These are phyloP conservation scores for Acronicta alni DNA, from an alignment of 2,888 invertebrate species.

Conservation along the genomic window DNA sequence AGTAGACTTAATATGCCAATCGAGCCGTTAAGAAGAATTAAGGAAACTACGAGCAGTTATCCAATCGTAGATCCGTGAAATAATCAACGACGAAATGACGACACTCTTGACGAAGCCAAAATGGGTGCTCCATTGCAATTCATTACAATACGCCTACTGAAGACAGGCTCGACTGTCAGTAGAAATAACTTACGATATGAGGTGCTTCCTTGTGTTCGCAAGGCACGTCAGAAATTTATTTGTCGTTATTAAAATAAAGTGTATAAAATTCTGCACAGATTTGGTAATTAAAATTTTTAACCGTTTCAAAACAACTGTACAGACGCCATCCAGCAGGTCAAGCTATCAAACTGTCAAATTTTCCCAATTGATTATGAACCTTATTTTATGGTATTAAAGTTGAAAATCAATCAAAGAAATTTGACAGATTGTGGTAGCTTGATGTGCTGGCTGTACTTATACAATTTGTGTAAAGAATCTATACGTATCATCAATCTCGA, in stretches of 20 bases:
- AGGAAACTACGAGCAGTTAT: conserved; percentile 49
- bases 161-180: conserved; percentile 33
- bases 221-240: neutral
- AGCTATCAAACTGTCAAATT: too few species aligned
- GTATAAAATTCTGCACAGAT: neutral
- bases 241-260: conserved; percentile 1
- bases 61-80: conserved; percentile 50
- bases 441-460: too few species aligned
- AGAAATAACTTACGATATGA: conserved; percentile 31
- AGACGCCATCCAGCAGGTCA: too few species aligned
- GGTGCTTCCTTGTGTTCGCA: conserved; percentile 31
- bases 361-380: too few species aligned
- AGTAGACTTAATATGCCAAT: neutral
- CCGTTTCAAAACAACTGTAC: neutral
- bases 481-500: too few species aligned
- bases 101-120: conserved; percentile 34
- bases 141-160: conserved; percentile 50
- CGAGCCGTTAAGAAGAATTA: conserved; percentile 28
- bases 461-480: too few species aligned
- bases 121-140: conserved; percentile 50
- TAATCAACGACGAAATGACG: conserved; percentile 54
- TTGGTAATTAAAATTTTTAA: too few species aligned
- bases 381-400: too few species aligned
- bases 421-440: too few species aligned
- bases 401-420: too few species aligned